Conservation (phyloP, 2,797 vertebrate species). For the Dendrocincla fuliginosa region DNA sequence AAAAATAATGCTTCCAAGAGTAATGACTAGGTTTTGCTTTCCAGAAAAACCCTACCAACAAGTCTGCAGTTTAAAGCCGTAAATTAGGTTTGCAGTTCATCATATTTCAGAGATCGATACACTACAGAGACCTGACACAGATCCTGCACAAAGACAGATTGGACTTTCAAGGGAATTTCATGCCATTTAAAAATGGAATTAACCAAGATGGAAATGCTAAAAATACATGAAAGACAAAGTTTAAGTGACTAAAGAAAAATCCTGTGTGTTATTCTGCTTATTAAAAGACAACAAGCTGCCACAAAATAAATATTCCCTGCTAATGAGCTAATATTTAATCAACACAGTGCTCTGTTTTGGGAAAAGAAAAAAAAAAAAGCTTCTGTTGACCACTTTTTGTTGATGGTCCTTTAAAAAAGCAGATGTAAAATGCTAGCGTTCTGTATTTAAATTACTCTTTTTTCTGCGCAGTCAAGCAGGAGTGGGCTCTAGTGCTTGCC, state of each 20-base stretch:
- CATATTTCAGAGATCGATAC: slow-evolving; percentile 3
- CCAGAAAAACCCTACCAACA: neutral
- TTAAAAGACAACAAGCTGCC: slow-evolving; percentile 32
- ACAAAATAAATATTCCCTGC: slow-evolving; percentile 38
- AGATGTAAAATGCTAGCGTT: neutral
- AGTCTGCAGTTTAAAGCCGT: neutral
- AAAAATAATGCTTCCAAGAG: neutral
- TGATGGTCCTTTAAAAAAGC: neutral
- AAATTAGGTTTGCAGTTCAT: neutral
- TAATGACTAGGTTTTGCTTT: neutral
- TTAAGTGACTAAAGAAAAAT: slow-evolving; percentile 4
- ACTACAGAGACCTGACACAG: neutral
- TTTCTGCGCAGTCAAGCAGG: neutral
- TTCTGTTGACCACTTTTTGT: neutral
- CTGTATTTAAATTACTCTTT: neutral
- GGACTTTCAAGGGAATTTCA: neutral
- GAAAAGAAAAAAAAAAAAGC: neutral
- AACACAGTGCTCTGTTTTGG: neutral
- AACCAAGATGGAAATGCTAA: slow-evolving; percentile 49
- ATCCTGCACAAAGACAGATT: neutral
- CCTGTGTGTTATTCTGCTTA: slow-evolving; percentile 7
- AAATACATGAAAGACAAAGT: slow-evolving; percentile 56
- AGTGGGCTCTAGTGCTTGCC: neutral
- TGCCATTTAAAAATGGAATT: slow-evolving; percentile 51
- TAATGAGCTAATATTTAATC: slow-evolving; percentile 44